A percentile compares a stretch with the other conserved stretches of the same genome.
phyloP scores from a whole-genome alignment of 1,140 invertebrate species.

The Condylostylus longicornis region DNA sequence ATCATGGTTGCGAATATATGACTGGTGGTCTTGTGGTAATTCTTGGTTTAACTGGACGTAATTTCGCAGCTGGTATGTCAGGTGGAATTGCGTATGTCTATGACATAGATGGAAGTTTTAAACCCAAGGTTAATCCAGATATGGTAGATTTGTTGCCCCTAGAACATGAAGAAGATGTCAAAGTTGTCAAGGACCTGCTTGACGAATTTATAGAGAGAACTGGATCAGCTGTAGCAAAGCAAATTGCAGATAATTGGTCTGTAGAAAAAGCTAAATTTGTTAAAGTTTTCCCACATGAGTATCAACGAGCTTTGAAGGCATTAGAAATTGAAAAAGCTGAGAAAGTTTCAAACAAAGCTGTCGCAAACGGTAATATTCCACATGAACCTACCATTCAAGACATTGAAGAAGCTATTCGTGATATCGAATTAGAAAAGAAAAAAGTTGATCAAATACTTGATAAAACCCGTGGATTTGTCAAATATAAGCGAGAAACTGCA shows the following conservation, averaged over 20 bases:
- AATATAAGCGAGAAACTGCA: constrained; percentile 76
- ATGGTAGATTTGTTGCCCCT: constrained; percentile 78
- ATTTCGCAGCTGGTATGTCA: constrained; percentile 97
- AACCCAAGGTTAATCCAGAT: constrained; percentile 76
- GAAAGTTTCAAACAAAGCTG: constrained; percentile 33
- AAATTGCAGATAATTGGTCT: constrained; percentile 72
- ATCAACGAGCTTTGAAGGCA: constrained; percentile 76
- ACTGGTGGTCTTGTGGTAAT: constrained; percentile 87
- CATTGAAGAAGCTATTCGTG: constrained; percentile 75
- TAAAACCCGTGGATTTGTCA: constrained; percentile 90
- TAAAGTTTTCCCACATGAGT: constrained; percentile 97
- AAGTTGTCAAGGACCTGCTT: constrained; percentile 62
- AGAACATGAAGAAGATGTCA: constrained; percentile 62
- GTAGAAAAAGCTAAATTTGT: constrained; percentile 64
- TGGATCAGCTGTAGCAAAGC: constrained; percentile 66
- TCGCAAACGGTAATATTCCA: constrained; percentile 33
- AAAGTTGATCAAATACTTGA: constrained; percentile 69
- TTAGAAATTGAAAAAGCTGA: constrained; percentile 35
- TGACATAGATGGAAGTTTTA: constrained; percentile 73
- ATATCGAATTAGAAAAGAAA: constrained; percentile 58
- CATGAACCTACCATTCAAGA: constrained; percentile 47
- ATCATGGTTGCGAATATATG: constrained; percentile 99
- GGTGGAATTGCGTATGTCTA: constrained; percentile 94
- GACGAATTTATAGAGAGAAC: constrained; percentile 83
- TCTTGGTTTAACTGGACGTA: constrained; percentile 84